Base-by-base conservation (phyloP, 2,888 invertebrate species). In the Stenichneumon culpator region DNA sequence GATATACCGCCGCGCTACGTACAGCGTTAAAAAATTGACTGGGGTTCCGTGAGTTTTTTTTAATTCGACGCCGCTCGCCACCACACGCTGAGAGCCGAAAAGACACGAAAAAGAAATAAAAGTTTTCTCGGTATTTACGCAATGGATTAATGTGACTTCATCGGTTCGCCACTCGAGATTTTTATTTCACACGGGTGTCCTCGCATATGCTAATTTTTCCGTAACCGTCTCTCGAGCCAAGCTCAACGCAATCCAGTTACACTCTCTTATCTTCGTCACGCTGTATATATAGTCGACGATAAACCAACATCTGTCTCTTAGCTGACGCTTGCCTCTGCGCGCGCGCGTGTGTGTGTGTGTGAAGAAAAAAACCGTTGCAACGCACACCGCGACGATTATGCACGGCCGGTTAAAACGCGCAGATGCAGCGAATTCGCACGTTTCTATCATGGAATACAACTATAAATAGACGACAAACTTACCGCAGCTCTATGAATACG, bases 381-480 rank as follows among this genome's bases (percentile, higher is more conserved):
- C 60, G 2, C 60, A 63, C 60, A 60, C 60, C 25, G 22, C 60
- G 60, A 60, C 60, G 60, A 60, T 60, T 63, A 63, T 63, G 60
- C 16, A 28, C 60, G 32, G 60, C 60, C 60, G 60, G 25, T 25
- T 60, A 60, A 60, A 32, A 16, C 16, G 25, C 28, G 16, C 60
- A 28, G 60, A 60, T 63, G 60, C 60, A 63, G 32, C 28, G 32
- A 63, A 32, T 63, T 63, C 28, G 60, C 60, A 28, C 60, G 60
- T 63, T 28, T 32, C n/a, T n/a, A 63, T 63, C 60, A 32, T 63
- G 60, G 60, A 63, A 25, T 25, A 63, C 28, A 39, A 68, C 72
- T 78, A 82, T 82, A 82, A 82, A 78, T 82, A 78, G 82, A 82
- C 28, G 60, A 14, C 47, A 77, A 78, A 78, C 82, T 82, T 82